Conservation (phyloP, 2,797 vertebrate genomes). For the Parotocinclus haroldoi region DNA sequence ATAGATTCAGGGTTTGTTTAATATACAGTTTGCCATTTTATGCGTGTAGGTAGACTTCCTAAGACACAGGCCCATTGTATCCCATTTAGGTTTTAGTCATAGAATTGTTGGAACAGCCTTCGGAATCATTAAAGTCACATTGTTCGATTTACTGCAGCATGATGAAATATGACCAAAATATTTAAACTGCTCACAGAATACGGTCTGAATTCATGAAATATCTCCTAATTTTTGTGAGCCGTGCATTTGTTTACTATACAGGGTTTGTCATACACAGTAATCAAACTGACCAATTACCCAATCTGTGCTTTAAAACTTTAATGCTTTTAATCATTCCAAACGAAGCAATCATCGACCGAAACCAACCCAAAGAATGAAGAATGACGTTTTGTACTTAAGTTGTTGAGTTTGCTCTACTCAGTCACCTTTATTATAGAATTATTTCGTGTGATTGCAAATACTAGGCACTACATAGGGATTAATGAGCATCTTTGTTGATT, state of each 20-base stretch:
- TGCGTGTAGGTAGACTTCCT: neutral
- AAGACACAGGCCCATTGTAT: constrained; percentile 3
- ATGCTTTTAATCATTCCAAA: constrained; percentile 25
- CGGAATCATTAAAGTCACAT: neutral
- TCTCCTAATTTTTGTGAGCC: too few species aligned
- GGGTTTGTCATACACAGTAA: neutral
- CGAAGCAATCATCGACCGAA: constrained; percentile 11
- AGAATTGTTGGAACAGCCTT: neutral
- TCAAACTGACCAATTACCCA: neutral
- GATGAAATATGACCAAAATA: constrained; percentile 18
- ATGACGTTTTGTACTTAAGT: neutral
- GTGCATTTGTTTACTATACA: constrained; percentile 3
- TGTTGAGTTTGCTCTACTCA: constrained; percentile 1
- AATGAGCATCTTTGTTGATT: too few species aligned
- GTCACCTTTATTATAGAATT: constrained; percentile 8
- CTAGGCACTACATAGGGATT: neutral
- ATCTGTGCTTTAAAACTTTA: constrained; percentile 1
- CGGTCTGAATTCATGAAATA: too few species aligned
- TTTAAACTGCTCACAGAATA: too few species aligned
- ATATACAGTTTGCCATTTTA: constrained; percentile 29
- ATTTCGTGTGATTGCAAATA: constrained; percentile 26
- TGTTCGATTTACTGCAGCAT: neutral
- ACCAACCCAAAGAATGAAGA: constrained; percentile 7
- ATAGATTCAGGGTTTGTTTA: constrained; percentile 11
- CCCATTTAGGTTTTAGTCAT: neutral